phyloP scores from a whole-genome alignment of 1,140 invertebrate species.

The Leptinotarsa lineolata region DNA sequence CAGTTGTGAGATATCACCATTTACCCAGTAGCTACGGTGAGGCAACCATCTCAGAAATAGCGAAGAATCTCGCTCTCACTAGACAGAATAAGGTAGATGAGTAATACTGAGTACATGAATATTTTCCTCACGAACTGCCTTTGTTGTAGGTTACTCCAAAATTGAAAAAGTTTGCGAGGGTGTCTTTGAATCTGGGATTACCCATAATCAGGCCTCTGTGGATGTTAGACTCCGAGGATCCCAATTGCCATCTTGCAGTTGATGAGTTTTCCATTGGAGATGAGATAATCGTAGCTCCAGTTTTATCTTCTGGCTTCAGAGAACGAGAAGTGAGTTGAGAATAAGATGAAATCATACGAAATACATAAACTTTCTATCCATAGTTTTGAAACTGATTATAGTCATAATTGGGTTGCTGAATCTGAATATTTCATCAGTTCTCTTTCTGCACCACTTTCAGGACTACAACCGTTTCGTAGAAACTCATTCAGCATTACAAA shows the following conservation, averaged over 20 bases:
- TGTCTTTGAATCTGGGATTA: conserved; percentile 77
- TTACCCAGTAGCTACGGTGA: conserved; percentile 86
- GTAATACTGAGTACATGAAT: not conserved
- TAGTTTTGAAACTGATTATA: too few species aligned
- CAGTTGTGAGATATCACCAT: conserved; percentile 89
- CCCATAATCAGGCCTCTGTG: conserved; percentile 87
- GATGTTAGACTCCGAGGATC: conserved; percentile 86
- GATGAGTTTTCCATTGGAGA: conserved; percentile 92
- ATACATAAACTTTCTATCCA: too few species aligned
- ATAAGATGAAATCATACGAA: too few species aligned
- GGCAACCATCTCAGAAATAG: conserved; percentile 74
- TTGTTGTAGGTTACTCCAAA: conserved; percentile 68
- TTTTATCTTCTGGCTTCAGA: conserved; percentile 64
- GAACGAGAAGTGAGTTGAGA: conserved; percentile 58
- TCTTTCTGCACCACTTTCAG: too few species aligned
- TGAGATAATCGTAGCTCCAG: conserved; percentile 88
- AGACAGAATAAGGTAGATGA: conserved; percentile 69
- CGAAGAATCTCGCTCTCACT: conserved; percentile 74
- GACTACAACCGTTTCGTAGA: too few species aligned
- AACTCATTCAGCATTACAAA: too few species aligned
- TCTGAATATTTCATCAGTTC: too few species aligned
- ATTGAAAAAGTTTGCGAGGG: conserved; percentile 73
- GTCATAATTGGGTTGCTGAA: too few species aligned
- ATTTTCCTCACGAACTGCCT: too few species aligned
- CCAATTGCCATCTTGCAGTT: conserved; percentile 74